Evolutionary conservation across 2,888 invertebrate genomes (phyloP), one percentile per base, ranked within the genome.

Genomic region (Pheosia gnoma): DNA sequence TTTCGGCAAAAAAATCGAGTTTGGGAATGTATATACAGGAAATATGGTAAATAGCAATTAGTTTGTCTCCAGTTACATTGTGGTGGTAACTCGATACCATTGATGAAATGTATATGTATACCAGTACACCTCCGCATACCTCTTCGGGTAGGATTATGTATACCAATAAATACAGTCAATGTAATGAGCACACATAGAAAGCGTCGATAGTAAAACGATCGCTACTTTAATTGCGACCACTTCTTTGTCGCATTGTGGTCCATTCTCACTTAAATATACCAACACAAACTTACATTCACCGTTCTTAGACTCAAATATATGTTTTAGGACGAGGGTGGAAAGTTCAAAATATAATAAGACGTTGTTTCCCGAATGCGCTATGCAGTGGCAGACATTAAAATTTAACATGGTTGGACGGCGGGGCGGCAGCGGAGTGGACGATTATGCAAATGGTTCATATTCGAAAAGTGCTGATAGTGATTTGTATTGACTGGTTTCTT

Each of bases 381-480:
- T 63, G 64, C 39, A 39, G 54, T 68, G 52, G 69, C 66, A 58
- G 67, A 71, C 77, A 80, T 81, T 81, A 81, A 79, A 80, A 80
- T 81, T 80, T 81, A 79, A 81, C 81, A 78, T 77, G 77, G 78
- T 67, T 68, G 75, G 74, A 75, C 72, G 80, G 79, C 70, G 72
- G 71, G 72, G 71, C 68, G 71, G 70, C 67, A 70, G 70, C 68
- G 69, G 76, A 75, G 79, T 75, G 76, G 73, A 70, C 79, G 77
- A 80, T 80, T 81, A 80, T 80, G 79, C 74, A 73, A 78, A 77
- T 80, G 73, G 74, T 74, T 68, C 71, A 75, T 77, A 77, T 77
- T 75, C 72, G 70, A 68, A 71, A 76, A 75, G 73, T 73, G 72
- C 66, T 70, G 70, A 65, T 66, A 66, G 66, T 71, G 72, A 69